phyloP scores from a whole-genome alignment of 2,797 vertebrate genomes.

The Tenualosa ilisha region DNA sequence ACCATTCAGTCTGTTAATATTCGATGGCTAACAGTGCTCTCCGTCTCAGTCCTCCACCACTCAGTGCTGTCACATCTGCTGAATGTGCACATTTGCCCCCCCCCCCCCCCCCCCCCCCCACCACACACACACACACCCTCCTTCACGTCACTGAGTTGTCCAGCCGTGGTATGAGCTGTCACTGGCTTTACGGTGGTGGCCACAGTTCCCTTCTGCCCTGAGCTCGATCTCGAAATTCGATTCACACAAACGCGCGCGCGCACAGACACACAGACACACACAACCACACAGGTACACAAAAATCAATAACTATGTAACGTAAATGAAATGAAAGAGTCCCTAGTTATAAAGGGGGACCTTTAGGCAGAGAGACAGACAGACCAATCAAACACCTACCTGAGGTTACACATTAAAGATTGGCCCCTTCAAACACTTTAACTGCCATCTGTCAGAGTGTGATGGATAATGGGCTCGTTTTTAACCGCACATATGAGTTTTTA shows the following conservation, averaged over 20 bases:
- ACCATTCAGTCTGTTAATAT: not conserved
- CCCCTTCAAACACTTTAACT: not conserved
- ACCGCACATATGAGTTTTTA: not conserved
- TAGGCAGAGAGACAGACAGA: slow-evolving; percentile 61
- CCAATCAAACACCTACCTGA: slow-evolving; percentile 52
- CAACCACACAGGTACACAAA: slow-evolving; percentile 30
- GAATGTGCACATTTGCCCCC: slow-evolving; percentile 69
- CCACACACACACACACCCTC: not conserved
- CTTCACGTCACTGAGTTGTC: slow-evolving; percentile 72
- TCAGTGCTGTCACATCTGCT: slow-evolving; percentile 70
- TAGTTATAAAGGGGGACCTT: slow-evolving; percentile 43
- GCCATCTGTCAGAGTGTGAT: not conserved
- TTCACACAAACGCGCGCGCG: slow-evolving; percentile 58
- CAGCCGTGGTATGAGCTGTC: slow-evolving; percentile 85
- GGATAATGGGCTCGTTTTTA: not conserved
- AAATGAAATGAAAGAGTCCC: slow-evolving; percentile 51
- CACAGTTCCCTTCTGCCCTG: slow-evolving; percentile 60
- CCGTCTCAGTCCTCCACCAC: not conserved
- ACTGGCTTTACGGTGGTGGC: slow-evolving; percentile 77
- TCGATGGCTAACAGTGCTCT: not conserved
- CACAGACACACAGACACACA: slow-evolving; percentile 40
- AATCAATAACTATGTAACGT: slow-evolving; percentile 8
- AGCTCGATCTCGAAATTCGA: slow-evolving; percentile 64
- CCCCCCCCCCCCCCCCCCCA: slow-evolving; percentile 23
- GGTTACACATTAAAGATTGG: slow-evolving; percentile 42